phyloP scores from a whole-genome alignment of 2,888 invertebrate species.

The Uropetala carovei region DNA sequence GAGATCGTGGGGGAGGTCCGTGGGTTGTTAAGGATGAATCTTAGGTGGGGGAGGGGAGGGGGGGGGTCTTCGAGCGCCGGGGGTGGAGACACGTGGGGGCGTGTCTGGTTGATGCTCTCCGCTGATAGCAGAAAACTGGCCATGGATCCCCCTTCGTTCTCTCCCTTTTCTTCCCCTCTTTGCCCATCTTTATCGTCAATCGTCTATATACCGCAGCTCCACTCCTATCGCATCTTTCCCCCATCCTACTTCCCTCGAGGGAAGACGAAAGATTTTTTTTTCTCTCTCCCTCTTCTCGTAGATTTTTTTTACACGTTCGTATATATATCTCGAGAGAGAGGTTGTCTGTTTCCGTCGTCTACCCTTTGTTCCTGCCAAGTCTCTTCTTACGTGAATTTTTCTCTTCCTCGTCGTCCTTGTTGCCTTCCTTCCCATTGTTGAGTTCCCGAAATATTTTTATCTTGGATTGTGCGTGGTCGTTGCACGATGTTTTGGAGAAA shows the following conservation, averaged over 20 bases:
- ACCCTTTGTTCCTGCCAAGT: constrained; percentile 7
- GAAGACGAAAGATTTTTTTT: not conserved
- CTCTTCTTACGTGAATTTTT: not conserved
- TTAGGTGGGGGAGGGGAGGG: not conserved
- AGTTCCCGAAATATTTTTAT: not conserved
- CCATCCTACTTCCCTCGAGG: constrained; percentile 6
- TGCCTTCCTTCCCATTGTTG: not conserved
- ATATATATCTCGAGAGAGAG: no score
- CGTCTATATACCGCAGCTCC: not conserved
- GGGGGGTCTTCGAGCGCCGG: not conserved
- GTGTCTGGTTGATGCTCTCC: constrained; percentile 45
- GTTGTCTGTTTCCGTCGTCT: not conserved
- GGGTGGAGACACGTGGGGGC: constrained; percentile 42
- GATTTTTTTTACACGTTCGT: no score
- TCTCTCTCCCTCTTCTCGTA: not conserved
- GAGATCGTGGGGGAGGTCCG: not conserved
- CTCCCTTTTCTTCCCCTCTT: not conserved
- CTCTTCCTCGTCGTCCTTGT: not conserved
- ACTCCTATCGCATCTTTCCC: not conserved
- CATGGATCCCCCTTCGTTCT: constrained; percentile 17
- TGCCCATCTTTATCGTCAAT: constrained; percentile 53
- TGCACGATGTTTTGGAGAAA: not conserved
- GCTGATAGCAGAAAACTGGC: constrained; percentile 57
- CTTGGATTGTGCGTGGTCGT: not conserved
- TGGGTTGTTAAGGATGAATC: not conserved